These are phyloP conservation scores for Lepidonotus clava DNA, from an alignment of 2,888 invertebrate species.

Conservation along the genomic window DNA sequence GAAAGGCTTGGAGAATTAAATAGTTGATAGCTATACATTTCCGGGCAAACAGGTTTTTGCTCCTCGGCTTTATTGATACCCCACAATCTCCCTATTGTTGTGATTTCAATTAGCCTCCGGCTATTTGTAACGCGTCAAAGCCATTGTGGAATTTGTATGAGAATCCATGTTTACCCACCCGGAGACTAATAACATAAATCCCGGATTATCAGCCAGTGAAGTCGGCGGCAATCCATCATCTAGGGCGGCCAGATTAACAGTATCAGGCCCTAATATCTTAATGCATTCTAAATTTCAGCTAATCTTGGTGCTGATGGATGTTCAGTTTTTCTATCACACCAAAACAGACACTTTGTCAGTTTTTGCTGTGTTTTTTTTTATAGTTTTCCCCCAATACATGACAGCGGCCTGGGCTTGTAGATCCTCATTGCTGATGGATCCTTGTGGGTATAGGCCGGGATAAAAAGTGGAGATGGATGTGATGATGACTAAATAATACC, in stretches of 20 bases:
- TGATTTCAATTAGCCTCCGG: too few relatives aligned
- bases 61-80: too few relatives aligned
- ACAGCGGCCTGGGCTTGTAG: background rate
- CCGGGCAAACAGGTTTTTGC: too few relatives aligned
- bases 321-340: background rate
- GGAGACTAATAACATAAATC: background rate
- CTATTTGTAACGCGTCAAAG: too few relatives aligned
- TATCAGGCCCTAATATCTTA: slow-evolving; percentile 22
- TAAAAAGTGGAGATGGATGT: slow-evolving; percentile 12
- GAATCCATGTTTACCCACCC: background rate
- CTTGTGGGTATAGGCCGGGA: background rate
- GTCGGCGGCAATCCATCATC: background rate
- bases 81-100: too few relatives aligned
- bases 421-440: background rate
- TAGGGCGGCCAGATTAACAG: background rate
- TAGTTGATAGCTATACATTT: too few relatives aligned
- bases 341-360: background rate
- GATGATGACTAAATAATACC: background rate
- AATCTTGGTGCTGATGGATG: background rate
- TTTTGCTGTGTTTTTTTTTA: background rate
- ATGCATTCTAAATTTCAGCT: background rate
- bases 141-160: too few relatives aligned
- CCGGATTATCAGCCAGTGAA: background rate
- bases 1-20: too few relatives aligned
- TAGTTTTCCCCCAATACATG: background rate